Percentiles rank a stretch among this genome's conserved stretches.
Evolutionary conservation across 1,140 invertebrate species (phyloP).

Genomic region (Bombus superbus): DNA sequence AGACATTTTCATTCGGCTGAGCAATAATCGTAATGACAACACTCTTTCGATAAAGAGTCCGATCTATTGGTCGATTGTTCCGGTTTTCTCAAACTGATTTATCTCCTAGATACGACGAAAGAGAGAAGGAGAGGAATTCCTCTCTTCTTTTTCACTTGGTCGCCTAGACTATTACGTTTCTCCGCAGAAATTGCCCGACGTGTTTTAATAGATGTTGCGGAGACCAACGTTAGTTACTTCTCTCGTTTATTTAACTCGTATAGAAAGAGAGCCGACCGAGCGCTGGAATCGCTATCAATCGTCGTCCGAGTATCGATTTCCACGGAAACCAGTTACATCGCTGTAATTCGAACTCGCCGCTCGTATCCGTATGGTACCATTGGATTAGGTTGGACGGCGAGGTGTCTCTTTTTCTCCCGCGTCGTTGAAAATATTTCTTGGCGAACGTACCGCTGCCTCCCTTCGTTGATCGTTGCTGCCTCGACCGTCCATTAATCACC

Average conservation of each 20-base stretch:
- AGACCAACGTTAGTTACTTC: not conserved
- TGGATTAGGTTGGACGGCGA: conserved; percentile 7
- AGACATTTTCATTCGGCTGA: not conserved
- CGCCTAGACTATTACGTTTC: conserved; percentile 48
- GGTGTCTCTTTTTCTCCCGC: conserved; percentile 7
- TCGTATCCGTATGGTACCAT: conserved; percentile 42
- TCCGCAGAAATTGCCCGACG: conserved; percentile 39
- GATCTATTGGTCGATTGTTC: no score
- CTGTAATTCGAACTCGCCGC: conserved; percentile 50
- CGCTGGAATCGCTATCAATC: conserved; percentile 44
- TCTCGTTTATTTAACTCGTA: conserved; percentile 50
- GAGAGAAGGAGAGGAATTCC: not conserved
- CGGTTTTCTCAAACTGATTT: not conserved
- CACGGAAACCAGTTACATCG: conserved; percentile 42
- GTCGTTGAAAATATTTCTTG: not conserved
- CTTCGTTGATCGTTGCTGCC: not conserved
- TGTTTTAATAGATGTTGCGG: conserved; percentile 37
- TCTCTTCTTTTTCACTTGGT: not conserved
- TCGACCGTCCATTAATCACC: not conserved
- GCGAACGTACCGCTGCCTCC: not conserved
- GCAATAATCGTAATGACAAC: not conserved
- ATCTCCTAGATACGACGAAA: not conserved
- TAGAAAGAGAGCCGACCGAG: not conserved
- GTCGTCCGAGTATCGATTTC: conserved; percentile 52
- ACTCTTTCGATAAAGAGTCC: not conserved